Percentiles rank a stretch among this genome's conserved stretches.
Conservation (phyloP, 1,140 invertebrate species). For the Ips nitidus region DNA sequence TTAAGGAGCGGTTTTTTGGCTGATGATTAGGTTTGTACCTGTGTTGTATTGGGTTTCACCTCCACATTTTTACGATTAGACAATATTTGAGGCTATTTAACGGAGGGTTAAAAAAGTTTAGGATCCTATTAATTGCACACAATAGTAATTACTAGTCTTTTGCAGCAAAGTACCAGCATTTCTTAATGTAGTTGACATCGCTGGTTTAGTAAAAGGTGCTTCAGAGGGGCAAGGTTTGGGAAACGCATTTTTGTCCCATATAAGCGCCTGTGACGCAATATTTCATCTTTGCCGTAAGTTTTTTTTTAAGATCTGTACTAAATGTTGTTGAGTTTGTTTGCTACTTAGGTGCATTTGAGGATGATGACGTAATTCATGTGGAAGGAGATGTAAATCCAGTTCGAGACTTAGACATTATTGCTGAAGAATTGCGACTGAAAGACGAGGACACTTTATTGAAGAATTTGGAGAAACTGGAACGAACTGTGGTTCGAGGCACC, state of each 20-base stretch:
- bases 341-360: conserved; percentile 89
- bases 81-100: too few species aligned
- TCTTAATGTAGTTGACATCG: conserved; percentile 97
- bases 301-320: background rate
- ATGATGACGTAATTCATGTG: conserved; percentile 96
- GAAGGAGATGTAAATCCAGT: conserved; percentile 98
- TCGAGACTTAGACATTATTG: conserved; percentile 95
- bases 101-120: too few species aligned
- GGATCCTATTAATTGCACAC: background rate
- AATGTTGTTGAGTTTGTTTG: background rate
- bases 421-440: conserved; percentile 92
- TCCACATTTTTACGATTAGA: too few species aligned
- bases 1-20: too few species aligned
- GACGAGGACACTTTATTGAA: conserved; percentile 84
- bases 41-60: too few species aligned
- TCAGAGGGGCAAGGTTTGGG: conserved; percentile 97
- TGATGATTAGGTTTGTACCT: too few species aligned
- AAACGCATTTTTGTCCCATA: conserved; percentile 98
- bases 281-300: conserved; percentile 95
- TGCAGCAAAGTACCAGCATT: conserved; percentile 95
- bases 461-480: conserved; percentile 85
- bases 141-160: background rate
- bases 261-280: conserved; percentile 98
- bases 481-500: conserved; percentile 81
- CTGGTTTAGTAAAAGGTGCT: conserved; percentile 96